Conservation (phyloP, 2,797 vertebrate genomes). For the Kryptopterus vitreolus region DNA sequence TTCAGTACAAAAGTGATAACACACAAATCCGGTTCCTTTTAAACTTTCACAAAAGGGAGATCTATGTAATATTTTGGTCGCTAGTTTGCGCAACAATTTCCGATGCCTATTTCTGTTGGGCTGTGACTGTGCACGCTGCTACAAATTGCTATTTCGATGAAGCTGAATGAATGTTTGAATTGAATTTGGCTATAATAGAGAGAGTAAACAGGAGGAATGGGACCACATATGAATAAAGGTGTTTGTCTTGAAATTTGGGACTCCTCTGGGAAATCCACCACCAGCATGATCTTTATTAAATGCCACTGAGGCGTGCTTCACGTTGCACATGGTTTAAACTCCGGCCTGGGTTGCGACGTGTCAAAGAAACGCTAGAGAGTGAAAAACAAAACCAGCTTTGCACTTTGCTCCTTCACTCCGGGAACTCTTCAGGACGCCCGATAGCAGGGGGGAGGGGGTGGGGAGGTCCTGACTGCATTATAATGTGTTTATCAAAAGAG, state of each 20-base stretch:
- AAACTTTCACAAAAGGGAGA: no score
- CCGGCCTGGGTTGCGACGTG: slow-evolving; percentile 18
- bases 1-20: neutral
- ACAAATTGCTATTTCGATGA: neutral
- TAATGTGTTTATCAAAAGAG: slow-evolving; percentile 62
- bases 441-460: slow-evolving; percentile 42
- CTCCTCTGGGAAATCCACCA: slow-evolving; percentile 31
- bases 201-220: slow-evolving; percentile 37
- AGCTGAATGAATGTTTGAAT: neutral
- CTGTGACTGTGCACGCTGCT: neutral
- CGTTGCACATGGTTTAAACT: slow-evolving; percentile 55
- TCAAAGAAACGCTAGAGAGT: slow-evolving; percentile 23
- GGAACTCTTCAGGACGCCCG: slow-evolving; percentile 34
- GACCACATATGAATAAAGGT: slow-evolving; percentile 30
- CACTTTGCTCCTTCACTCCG: slow-evolving; percentile 48
- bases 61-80: neutral
- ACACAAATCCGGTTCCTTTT: neutral
- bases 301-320: slow-evolving; percentile 39
- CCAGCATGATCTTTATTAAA: slow-evolving; percentile 38
- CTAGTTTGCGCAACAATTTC: neutral
- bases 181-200: neutral
- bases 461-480: slow-evolving; percentile 48
- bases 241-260: slow-evolving; percentile 40
- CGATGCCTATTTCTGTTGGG: neutral
- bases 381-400: slow-evolving; percentile 50